Conservation (phyloP, 2,797 vertebrate species). For the Heliangelus exortis region DNA sequence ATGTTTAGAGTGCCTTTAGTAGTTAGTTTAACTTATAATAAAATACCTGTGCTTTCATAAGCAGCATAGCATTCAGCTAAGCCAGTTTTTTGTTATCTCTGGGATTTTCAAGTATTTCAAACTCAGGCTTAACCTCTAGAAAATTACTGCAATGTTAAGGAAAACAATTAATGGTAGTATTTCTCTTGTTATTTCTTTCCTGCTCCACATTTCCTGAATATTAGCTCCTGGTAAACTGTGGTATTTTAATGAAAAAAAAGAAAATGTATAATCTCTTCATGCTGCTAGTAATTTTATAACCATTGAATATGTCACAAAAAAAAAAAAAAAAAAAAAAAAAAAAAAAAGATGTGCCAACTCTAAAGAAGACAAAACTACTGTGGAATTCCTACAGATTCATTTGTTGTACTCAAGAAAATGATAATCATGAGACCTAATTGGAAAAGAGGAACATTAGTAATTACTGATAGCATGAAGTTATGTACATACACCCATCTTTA, state of each 20-base stretch:
- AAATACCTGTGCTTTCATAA: neutral
- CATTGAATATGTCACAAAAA: neutral
- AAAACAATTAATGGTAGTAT: rapidly evolving
- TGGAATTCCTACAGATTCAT: neutral
- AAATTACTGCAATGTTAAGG: rapidly evolving
- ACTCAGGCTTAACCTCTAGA: neutral
- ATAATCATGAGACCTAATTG: neutral
- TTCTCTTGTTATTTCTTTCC: neutral
- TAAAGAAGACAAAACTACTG: neutral
- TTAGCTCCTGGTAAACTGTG: rapidly evolving
- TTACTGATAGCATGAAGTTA: neutral
- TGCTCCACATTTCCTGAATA: neutral
- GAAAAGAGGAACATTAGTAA: neutral
- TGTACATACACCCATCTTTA: neutral
- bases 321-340: neutral
- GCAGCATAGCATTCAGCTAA: neutral
- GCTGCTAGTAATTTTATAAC: neutral
- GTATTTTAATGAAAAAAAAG: neutral
- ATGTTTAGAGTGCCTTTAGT: neutral
- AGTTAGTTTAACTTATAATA: neutral
- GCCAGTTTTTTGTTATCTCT: neutral
- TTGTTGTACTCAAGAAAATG: neutral
- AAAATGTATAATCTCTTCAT: neutral
- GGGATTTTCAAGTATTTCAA: neutral
- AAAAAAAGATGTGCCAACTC: rapidly evolving